Conservation (phyloP, 2,888 invertebrate species). For the Microdon myrmicae region DNA sequence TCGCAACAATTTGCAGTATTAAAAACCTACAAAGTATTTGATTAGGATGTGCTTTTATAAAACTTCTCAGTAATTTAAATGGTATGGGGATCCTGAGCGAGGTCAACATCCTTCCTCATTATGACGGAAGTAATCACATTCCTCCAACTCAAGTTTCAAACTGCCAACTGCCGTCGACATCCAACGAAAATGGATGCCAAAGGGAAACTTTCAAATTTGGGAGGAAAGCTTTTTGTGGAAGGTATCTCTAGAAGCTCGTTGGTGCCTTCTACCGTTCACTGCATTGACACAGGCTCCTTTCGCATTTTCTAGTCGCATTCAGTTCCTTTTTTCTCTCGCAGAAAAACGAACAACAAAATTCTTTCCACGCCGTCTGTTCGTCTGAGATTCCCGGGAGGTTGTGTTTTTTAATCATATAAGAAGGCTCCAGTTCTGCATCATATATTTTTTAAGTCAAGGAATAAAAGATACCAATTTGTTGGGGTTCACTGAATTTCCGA, state of each 20-base stretch:
- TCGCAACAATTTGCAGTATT: no score
- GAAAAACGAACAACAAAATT: background rate
- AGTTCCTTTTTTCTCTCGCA: constrained; percentile 30
- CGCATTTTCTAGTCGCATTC: constrained; percentile 24
- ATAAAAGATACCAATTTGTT: constrained; percentile 1
- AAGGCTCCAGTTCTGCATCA: background rate
- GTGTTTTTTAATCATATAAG: background rate
- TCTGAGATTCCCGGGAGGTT: background rate
- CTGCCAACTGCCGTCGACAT: no score
- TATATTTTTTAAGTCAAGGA: background rate
- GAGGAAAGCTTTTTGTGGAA: constrained; percentile 20
- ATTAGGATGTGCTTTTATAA: no score
- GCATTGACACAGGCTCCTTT: constrained; percentile 36
- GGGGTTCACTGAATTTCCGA: no score
- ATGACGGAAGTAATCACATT: no score
- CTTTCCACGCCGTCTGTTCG: background rate
- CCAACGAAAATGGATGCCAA: background rate
- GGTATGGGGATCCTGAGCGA: no score
- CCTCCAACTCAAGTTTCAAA: no score
- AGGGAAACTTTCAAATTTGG: constrained; percentile 15
- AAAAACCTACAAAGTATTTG: no score
- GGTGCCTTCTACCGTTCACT: constrained; percentile 19
- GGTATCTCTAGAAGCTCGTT: constrained; percentile 1
- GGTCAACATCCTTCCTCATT: no score
- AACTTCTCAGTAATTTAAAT: no score